Base-by-base conservation (phyloP, 2,888 invertebrate species). In the Nephrotoma guestfalica region DNA sequence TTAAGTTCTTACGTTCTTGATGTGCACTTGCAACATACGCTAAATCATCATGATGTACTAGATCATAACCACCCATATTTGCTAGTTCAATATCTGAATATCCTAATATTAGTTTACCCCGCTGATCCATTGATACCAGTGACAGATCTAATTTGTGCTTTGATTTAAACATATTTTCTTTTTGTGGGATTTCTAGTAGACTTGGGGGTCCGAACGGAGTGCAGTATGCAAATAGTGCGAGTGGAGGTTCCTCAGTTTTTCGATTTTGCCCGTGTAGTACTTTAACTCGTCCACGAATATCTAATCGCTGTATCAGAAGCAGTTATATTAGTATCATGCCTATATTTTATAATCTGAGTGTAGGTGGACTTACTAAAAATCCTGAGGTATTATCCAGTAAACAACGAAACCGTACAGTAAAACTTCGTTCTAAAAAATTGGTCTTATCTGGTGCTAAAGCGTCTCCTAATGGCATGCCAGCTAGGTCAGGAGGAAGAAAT, bases 141-240 rank as follows among this genome's bases (percentile, higher is more conserved):
- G 97, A 96, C 87, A 99, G 94, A 92, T 99, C 99, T 89, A 99
- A 94, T 91, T 99, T 98, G 93, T 99, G 99, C 93, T 99, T 99
- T 91, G 98, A 98, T 92, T 99, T 99, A 93, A 99, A 98, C 96
- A 99, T 99, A 89, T 99, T 97, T 92, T 99, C 99, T 91, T 99
- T 98, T 90, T 99, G 98, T 4, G 99, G 98, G 88, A 98, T 97
- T 92, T 99, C 99, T 87, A 99, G 93, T 86, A 99, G 93, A 87
- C 98, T 98, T 40, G 99, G 98, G 13, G 99, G 99, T 0, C 99
- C 99, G 90, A 99, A 99, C 0, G 99, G 99, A 3, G 99, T 99
- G 92, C 99, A 99, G 87, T 99, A 96, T 88, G 99, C 99, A 90
- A 99, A 99, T 86, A 99, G 92, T 1, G 98, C 99, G 90, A 99